Conservation (phyloP, 2,888 invertebrate genomes). For the Heliconius cydno region DNA sequence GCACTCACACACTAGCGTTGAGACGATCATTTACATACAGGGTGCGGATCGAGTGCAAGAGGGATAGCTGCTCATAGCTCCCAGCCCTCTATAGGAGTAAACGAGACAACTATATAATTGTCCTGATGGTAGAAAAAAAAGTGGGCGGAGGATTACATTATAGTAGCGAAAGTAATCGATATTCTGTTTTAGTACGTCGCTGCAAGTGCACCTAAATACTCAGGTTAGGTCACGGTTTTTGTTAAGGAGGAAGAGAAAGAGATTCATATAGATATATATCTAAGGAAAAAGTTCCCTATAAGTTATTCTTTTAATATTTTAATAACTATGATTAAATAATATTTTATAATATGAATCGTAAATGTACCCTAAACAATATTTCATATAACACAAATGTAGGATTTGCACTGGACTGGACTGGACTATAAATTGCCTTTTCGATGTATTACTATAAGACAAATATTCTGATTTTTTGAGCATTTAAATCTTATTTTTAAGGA, state of each 20-base stretch:
- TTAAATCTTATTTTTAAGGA: not conserved
- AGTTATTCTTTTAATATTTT: no score
- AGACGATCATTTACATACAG: constrained; percentile 84
- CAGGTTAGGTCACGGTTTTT: constrained; percentile 71
- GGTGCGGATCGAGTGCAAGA: constrained; percentile 62
- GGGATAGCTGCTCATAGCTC: constrained; percentile 60
- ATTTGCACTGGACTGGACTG: no score
- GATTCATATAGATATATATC: no score
- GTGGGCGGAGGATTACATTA: constrained; percentile 85
- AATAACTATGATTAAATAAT: no score
- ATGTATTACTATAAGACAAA: not conserved
- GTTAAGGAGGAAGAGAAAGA: constrained; percentile 20
- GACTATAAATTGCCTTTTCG: no score
- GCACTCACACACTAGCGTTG: constrained; percentile 69
- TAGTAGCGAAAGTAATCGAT: constrained; percentile 85
- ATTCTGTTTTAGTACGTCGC: constrained; percentile 83
- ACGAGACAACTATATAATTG: constrained; percentile 79
- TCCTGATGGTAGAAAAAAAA: constrained; percentile 78
- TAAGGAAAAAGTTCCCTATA: not conserved
- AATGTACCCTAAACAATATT: no score
- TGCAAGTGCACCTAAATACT: constrained; percentile 80
- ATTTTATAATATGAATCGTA: no score
- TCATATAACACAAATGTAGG: no score
- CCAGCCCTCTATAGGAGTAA: constrained; percentile 63
- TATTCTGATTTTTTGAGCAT: not conserved